Conservation (phyloP, 1,140 invertebrate species). For the Ericerus pela region DNA sequence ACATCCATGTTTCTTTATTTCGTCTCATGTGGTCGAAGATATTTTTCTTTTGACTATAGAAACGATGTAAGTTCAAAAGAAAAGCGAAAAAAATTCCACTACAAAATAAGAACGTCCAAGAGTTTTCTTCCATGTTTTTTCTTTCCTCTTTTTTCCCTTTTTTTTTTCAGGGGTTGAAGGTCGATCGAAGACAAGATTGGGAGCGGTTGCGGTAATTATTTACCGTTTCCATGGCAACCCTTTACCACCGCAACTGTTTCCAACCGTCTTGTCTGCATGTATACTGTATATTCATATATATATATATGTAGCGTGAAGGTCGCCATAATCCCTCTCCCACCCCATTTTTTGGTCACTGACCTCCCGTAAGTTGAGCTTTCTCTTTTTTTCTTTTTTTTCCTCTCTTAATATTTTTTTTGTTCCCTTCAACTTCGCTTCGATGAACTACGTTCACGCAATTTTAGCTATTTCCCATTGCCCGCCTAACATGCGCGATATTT, state of each 20-base stretch:
- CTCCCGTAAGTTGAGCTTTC: conserved; percentile 8
- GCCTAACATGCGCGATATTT: too few species aligned
- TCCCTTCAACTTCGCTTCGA: too few species aligned
- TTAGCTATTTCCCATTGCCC: too few species aligned
- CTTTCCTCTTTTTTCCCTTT: conserved; percentile 1
- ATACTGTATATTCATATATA: too few species aligned
- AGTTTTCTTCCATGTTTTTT: background rate
- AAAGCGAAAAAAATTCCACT: background rate
- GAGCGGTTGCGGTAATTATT: conserved; percentile 6
- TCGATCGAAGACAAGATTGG: conserved; percentile 9
- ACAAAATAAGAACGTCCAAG: background rate
- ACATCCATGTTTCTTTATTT: too few species aligned
- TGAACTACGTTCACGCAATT: too few species aligned
- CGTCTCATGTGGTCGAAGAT: background rate
- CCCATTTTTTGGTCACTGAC: background rate
- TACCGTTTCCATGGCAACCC: conserved; percentile 1
- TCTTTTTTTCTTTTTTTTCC: too few species aligned
- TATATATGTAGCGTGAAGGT: conserved; percentile 1
- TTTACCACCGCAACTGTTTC: background rate
- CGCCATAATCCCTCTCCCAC: background rate
- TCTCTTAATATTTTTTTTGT: too few species aligned
- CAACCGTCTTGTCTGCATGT: background rate
- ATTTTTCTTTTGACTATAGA: too few species aligned
- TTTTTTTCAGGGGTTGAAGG: conserved; percentile 6
- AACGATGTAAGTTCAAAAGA: too few species aligned